These are phyloP conservation scores for Chionoecetes opilio DNA, from an alignment of 1,140 invertebrate species.

Conservation along the genomic window DNA sequence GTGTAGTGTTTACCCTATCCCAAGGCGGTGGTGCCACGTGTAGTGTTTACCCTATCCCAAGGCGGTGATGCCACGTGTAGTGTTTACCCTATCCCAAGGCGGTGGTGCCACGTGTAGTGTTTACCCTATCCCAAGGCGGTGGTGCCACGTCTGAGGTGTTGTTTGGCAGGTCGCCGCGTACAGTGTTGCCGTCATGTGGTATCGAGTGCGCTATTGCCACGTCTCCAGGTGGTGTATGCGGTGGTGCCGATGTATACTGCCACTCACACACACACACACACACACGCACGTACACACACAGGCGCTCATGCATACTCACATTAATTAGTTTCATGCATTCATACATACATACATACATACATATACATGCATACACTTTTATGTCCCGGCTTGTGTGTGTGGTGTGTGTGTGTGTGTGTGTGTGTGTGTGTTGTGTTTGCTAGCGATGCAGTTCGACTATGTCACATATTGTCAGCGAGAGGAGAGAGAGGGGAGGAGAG, in stretches of 20 bases:
- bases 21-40: not conserved
- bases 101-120: not conserved
- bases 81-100: not conserved
- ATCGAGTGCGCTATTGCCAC: slow-evolving; percentile 6
- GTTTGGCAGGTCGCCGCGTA: not conserved
- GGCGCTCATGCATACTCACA: not conserved
- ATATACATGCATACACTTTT: slow-evolving; percentile 43
- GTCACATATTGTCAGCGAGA: no score
- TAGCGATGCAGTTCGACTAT: no score
- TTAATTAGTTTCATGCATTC: not conserved
- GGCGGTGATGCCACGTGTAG: not conserved
- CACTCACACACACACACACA: slow-evolving; percentile 10
- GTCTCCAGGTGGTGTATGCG: not conserved
- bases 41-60: not conserved
- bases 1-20: not conserved
- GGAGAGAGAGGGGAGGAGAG: no score
- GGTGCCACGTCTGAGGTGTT: not conserved
- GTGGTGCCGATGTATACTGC: not conserved
- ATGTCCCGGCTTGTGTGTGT: not conserved
- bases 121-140: not conserved
- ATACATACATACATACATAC: slow-evolving; percentile 44
- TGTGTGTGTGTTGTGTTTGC: slow-evolving; percentile 15
- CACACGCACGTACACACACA: slow-evolving; percentile 56
- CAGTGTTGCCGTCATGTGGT: not conserved
- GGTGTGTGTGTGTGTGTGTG: slow-evolving; percentile 36